Evolutionary conservation across 2,797 vertebrate species (phyloP).

Genomic region (Halcyon chelicuti): DNA sequence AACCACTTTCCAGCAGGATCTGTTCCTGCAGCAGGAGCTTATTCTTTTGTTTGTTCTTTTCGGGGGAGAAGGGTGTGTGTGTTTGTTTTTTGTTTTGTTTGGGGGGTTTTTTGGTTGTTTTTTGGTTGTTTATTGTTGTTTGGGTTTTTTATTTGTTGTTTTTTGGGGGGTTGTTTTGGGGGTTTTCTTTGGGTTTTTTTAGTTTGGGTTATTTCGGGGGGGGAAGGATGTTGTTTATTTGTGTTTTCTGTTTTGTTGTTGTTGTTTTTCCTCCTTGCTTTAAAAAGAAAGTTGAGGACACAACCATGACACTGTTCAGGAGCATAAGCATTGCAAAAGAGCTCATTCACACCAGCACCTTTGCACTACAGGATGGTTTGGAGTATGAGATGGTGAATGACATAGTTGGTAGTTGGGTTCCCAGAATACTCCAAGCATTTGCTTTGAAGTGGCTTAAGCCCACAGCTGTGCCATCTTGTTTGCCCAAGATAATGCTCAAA

Average conservation of each 20-base stretch:
- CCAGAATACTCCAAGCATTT: neutral
- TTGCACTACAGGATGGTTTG: neutral
- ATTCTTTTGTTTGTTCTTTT: no score
- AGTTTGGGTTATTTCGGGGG: no score
- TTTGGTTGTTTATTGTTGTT: neutral
- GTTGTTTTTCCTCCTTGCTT: neutral
- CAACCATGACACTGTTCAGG: fast-evolving
- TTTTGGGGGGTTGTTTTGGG: no score
- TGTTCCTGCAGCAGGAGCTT: neutral
- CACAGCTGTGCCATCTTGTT: neutral
- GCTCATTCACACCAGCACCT: neutral
- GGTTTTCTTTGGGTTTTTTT: no score
- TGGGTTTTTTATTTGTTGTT: no score
- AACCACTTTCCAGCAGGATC: neutral
- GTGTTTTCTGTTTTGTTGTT: no score
- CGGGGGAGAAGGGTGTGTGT: no score
- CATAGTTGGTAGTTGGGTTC: neutral
- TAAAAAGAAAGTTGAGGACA: neutral
- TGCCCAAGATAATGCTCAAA: neutral
- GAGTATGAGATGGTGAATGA: neutral
- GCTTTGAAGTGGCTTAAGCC: neutral
- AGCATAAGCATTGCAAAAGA: neutral
- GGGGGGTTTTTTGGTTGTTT: neutral
- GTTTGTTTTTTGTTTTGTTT: neutral
- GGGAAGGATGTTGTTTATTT: no score